Conservation (phyloP, 2,113 vertebrate species). For the Notiomystis cincta region DNA sequence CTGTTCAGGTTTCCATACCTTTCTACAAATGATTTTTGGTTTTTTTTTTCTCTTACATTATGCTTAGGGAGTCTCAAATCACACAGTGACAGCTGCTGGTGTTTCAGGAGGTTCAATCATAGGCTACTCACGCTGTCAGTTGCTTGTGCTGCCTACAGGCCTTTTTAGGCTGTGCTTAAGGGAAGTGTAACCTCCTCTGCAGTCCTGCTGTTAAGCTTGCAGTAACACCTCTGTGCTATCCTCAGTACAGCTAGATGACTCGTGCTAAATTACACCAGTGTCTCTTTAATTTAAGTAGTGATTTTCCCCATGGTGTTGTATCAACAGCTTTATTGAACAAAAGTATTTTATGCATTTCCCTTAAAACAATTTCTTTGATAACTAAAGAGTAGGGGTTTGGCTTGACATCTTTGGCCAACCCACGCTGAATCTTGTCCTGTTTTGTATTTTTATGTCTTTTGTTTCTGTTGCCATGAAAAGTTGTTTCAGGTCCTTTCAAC, state of each 20-base stretch:
- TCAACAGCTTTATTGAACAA: not conserved
- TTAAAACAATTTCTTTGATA: not conserved
- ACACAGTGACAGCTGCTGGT: not conserved
- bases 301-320: not conserved
- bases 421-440: not conserved
- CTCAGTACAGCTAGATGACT: not conserved
- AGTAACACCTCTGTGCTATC: not conserved
- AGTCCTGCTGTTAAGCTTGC: not conserved
- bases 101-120: not conserved
- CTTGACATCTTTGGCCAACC: not conserved
- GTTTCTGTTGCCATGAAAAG: not conserved
- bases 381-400: not conserved
- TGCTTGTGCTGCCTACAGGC: not conserved
- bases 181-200: not conserved
- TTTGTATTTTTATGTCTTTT: not conserved
- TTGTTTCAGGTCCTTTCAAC: not conserved
- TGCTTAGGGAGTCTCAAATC: not conserved
- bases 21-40: not conserved
- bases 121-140: not conserved
- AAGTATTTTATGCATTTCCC: not conserved
- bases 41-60: not conserved
- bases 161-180: not conserved
- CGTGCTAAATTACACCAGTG: not conserved
- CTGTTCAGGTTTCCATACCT: not conserved
- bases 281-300: not conserved